Percentiles rank a stretch among this genome's conserved stretches.
These are phyloP conservation scores for Deilephila porcellus DNA, from an alignment of 2,888 invertebrate genomes.

Conservation along the genomic window DNA sequence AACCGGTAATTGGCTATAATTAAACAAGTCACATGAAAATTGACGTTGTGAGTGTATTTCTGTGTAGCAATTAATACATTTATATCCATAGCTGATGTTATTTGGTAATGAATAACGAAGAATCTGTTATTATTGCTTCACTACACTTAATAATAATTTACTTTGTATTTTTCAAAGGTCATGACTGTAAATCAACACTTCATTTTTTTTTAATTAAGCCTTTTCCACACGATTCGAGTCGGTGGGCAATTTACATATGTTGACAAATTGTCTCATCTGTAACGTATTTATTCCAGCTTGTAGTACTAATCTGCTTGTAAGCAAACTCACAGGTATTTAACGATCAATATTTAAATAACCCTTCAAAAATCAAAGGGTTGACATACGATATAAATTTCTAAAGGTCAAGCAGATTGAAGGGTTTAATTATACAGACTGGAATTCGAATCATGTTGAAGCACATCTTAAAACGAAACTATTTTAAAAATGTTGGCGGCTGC, in stretches of 20 bases:
- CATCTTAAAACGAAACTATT: conserved; percentile 9
- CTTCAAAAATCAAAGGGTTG: background rate
- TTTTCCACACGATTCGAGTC: too few species aligned
- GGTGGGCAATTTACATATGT: too few species aligned
- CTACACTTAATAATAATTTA: too few species aligned
- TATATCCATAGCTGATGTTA: background rate
- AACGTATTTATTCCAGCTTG: too few species aligned
- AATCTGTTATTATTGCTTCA: background rate
- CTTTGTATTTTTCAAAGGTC: too few species aligned
- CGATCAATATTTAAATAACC: background rate
- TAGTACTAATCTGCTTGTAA: too few species aligned
- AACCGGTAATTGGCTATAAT: background rate
- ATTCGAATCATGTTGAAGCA: background rate
- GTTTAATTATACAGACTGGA: conserved; percentile 20
- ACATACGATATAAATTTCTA: background rate
- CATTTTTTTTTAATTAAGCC: too few species aligned
- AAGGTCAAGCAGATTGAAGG: background rate
- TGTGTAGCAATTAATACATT: background rate
- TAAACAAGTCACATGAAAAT: background rate
- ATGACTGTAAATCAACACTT: too few species aligned
- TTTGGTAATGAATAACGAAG: background rate
- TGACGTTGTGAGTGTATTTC: background rate
- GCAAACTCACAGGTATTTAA: background rate
- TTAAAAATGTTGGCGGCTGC: background rate
- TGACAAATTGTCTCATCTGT: too few species aligned